Evolutionary conservation across 2,797 vertebrate species (phyloP), one percentile per base, ranked within the genome.

Genomic region (Intellagama lesueurii): DNA sequence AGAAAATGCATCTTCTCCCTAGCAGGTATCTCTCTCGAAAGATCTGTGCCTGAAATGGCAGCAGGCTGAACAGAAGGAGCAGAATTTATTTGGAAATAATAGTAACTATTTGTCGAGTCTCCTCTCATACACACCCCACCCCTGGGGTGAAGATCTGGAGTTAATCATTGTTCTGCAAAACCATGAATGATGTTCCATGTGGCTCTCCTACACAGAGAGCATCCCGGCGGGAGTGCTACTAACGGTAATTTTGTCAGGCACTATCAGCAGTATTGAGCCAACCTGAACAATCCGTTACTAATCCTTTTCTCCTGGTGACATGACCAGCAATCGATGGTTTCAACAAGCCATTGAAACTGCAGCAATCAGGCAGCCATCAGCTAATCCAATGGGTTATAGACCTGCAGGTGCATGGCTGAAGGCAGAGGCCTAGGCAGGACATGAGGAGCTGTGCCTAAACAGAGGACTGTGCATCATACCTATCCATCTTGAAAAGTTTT

Each of bases 191-290:
- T 95, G 95, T 92, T 96, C 91, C 95, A 91, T 83, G 94, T 94
- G 92, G 95, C 95, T 95, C 90, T 87, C 90, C 94, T 95, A 75
- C 87, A 64, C 81, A 88, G 94, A 92, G 93, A 90, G 95, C 44
- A 79, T 89, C 94, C 96, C 96, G 22, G 91, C 81, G 96, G 96
- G 96, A 96, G 94, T 88, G 95, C 94, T 96, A 91, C 94, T 92
- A 87, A 94, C 93, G n/a, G 92, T 89, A 64, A 56, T 93, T 96
- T 96, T 97, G 96, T 97, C 97, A 97, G 96, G 93, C 95, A 60
- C 95, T 95, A 96, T 97, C 96, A 96, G 96, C 96, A 94, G 94
- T 97, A 97, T 97, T 96, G 97, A 97, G 96, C 95, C 95, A 96
- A 90, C 94, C 95, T 95, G 95, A 96, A 95, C 95, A 95, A 95